Evolutionary conservation across 2,888 invertebrate species (phyloP), one percentile per base, ranked within the genome.

Genomic region (Chrysolina haemoptera): DNA sequence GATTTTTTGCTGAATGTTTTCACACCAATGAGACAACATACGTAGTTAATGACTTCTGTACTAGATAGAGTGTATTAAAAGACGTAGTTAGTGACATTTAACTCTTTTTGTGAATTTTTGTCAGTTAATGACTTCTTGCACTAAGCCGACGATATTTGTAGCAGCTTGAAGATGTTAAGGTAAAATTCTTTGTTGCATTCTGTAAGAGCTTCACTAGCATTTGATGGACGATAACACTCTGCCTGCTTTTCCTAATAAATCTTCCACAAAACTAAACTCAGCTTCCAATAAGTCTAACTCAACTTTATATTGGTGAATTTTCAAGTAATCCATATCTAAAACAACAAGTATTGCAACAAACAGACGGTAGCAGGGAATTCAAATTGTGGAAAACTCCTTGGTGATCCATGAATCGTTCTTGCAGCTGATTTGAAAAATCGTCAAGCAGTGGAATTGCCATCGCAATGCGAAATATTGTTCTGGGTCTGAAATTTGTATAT

Each of bases 261-360:
- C 22, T 18, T 65, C 65, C 65, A 65, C 41, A 48, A n/a, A 48
- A 22, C 22, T 48, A 20, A 48, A 65, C 65, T 65, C 65, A 65
- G 22, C 20, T 22, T 48, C 48, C 43, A 41, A 41, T 43, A 64
- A 64, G 48, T 48, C 48, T 18, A 64, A 43, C 14, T 43, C 43
- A 64, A 64, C 43, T 48, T 27, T 16, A 27, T 65, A 48, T 65
- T 65, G 10, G 65, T 65, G 48, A 18, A 65, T 46, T 14, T 20
- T 48, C 18, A 65, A 22, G 22, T 48, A 22, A 48, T 65, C 48
- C 35, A 65, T 18, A 46, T 65, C 48, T 35, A 46, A 20, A 62
- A 62, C 62, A 62, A 35, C 35, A 35, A 14, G 41, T 64, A 40
- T 62, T 40, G 40, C 62, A 62, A 43, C 63, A 64, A 43, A 64